A percentile compares a stretch with the other conserved stretches of the same genome.
These are phyloP conservation scores for Eurosta solidaginis DNA, from an alignment of 1,140 invertebrate genomes.

Conservation along the genomic window DNA sequence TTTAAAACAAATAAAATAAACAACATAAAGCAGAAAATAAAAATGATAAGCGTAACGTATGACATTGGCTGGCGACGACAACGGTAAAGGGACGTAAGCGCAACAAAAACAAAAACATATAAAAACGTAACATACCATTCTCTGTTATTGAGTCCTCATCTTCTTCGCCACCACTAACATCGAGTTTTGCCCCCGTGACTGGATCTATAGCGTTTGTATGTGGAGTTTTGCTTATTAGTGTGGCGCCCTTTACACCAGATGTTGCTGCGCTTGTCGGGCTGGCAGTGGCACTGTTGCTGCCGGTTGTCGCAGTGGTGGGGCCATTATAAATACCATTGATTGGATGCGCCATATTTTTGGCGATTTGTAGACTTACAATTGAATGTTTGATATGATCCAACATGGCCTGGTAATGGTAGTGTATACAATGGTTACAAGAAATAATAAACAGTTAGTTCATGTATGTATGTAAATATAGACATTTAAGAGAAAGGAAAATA, in stretches of 20 bases:
- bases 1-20: background rate
- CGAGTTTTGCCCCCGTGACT: slow-evolving; percentile 34
- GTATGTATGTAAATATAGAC: too few relatives aligned
- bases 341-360: slow-evolving; percentile 91
- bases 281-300: slow-evolving; percentile 38
- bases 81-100: background rate
- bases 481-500: too few relatives aligned
- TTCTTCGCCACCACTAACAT: slow-evolving; percentile 44
- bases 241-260: background rate
- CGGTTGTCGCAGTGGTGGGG: slow-evolving; percentile 47
- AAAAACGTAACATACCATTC: slow-evolving; percentile 46
- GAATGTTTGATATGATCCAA: slow-evolving; percentile 95
- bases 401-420: slow-evolving; percentile 71
- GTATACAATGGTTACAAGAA: background rate
- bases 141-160: slow-evolving; percentile 55
- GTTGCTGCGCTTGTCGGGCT: slow-evolving; percentile 36
- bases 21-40: background rate
- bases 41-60: background rate
- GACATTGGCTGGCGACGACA: background rate
- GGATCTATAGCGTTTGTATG: slow-evolving; percentile 17
- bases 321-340: slow-evolving; percentile 82
- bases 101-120: background rate
- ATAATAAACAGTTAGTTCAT: too few relatives aligned
- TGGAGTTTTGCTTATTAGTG: slow-evolving; percentile 17
- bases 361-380: slow-evolving; percentile 95